These are phyloP conservation scores for Polypedilum pembai DNA, from an alignment of 1,140 invertebrate genomes.

Conservation along the genomic window DNA sequence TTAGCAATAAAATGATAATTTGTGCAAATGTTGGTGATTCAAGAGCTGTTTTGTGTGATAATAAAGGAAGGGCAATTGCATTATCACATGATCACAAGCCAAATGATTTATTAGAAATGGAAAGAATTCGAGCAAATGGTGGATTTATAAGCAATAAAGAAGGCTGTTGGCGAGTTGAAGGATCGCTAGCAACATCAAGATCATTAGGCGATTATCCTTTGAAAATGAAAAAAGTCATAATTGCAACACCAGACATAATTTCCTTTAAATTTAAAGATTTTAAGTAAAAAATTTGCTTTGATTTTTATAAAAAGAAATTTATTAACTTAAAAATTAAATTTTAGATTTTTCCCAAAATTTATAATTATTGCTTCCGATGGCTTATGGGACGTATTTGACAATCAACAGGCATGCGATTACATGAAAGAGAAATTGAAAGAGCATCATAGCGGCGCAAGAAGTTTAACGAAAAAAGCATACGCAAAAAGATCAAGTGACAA, in stretches of 20 bases:
- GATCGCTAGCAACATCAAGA: slow-evolving; percentile 58
- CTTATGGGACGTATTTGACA: slow-evolving; percentile 58
- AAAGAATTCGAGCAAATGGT: slow-evolving; percentile 51
- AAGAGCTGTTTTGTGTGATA: slow-evolving; percentile 55
- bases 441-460: slow-evolving; percentile 51
- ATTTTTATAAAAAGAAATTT: neutral
- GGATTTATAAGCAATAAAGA: slow-evolving; percentile 56
- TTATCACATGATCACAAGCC: slow-evolving; percentile 62
- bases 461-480: slow-evolving; percentile 51
- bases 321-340: neutral
- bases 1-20: slow-evolving; percentile 34
- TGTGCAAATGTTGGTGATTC: slow-evolving; percentile 65
- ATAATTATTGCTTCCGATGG: slow-evolving; percentile 60
- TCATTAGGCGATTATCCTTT: slow-evolving; percentile 59
- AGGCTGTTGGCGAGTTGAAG: slow-evolving; percentile 60
- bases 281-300: slow-evolving; percentile 29
- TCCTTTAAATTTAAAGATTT: slow-evolving; percentile 49
- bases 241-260: slow-evolving; percentile 56
- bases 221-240: slow-evolving; percentile 55
- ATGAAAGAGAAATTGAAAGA: slow-evolving; percentile 46
- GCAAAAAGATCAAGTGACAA: slow-evolving; percentile 56
- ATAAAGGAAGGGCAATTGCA: slow-evolving; percentile 50
- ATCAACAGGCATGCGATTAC: slow-evolving; percentile 56
- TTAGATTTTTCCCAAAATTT: slow-evolving; percentile 46
- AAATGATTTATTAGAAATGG: slow-evolving; percentile 49